Evolutionary conservation across 2,113 vertebrate genomes (phyloP).

Genomic region (Lophochroa leadbeateri): DNA sequence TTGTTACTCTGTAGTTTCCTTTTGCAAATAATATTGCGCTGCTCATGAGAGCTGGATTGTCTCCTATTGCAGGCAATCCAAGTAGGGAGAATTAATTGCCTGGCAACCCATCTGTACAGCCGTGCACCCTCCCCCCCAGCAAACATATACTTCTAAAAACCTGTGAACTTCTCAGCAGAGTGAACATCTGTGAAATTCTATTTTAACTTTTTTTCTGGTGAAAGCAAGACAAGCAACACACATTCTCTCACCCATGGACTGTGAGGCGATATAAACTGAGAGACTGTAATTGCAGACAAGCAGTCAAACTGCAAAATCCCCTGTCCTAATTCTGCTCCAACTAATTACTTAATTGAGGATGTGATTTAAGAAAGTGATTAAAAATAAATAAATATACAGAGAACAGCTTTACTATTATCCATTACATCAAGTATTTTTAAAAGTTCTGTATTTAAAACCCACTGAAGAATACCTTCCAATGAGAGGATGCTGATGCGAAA

Average conservation of each 20-base stretch:
- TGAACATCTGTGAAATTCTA: constrained; percentile 17
- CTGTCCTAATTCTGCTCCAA: neutral
- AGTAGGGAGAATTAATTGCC: constrained; percentile 59
- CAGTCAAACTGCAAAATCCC: neutral
- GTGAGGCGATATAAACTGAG: neutral
- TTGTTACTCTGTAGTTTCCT: constrained; percentile 57
- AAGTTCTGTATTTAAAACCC: neutral
- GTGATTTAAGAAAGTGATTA: neutral
- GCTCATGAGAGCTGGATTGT: constrained; percentile 34
- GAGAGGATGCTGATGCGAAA: neutral
- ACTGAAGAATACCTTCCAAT: neutral
- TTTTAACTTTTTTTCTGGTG: neutral
- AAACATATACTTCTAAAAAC: constrained; percentile 32
- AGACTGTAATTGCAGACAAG: neutral
- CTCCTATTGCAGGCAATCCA: constrained; percentile 48
- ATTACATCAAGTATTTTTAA: neutral
- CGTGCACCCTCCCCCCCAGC: neutral
- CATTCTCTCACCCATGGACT: neutral
- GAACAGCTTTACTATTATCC: neutral
- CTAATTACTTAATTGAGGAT: neutral
- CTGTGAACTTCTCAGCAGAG: constrained; percentile 1
- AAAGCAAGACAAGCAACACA: neutral
- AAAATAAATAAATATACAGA: neutral
- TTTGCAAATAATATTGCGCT: constrained; percentile 27
- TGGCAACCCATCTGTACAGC: constrained; percentile 58